phyloP scores from a whole-genome alignment of 2,888 invertebrate genomes.

The Macaria notata region DNA sequence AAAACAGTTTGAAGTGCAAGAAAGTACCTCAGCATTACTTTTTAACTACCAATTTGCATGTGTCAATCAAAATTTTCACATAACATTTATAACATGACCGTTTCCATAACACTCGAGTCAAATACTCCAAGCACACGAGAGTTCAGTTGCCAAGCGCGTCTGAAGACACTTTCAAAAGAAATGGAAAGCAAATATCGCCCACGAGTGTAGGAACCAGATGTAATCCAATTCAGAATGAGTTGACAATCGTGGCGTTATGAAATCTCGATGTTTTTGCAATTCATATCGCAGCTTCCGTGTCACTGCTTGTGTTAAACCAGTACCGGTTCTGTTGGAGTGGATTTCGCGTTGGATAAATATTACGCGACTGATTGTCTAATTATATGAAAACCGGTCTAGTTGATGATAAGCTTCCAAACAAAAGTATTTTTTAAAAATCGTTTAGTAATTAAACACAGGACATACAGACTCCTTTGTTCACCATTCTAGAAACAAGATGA shows the following conservation, averaged over 20 bases:
- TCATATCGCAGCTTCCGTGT: slow-evolving; percentile 18
- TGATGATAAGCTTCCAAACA: too few relatives aligned
- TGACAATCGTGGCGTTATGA: slow-evolving; percentile 30
- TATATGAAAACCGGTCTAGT: too few relatives aligned
- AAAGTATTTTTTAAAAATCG: too few relatives aligned
- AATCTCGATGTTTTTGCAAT: slow-evolving; percentile 28
- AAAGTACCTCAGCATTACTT: not conserved
- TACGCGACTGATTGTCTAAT: too few relatives aligned
- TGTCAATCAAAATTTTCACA: slow-evolving; percentile 5
- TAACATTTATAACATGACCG: not conserved
- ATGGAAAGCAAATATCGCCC: slow-evolving; percentile 34
- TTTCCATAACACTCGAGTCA: too few relatives aligned
- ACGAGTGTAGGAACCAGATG: slow-evolving; percentile 13
- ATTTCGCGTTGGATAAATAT: too few relatives aligned
- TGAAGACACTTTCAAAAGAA: slow-evolving; percentile 42
- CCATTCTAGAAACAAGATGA: too few relatives aligned
- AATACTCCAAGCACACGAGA: too few relatives aligned
- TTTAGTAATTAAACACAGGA: too few relatives aligned
- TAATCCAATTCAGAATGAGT: slow-evolving; percentile 34
- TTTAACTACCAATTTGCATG: slow-evolving; percentile 5
- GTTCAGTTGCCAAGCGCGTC: slow-evolving; percentile 15
- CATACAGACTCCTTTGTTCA: too few relatives aligned
- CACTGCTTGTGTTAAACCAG: not conserved
- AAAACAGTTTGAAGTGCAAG: too few relatives aligned
- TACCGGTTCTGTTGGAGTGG: too few relatives aligned